phyloP scores from a whole-genome alignment of 2,888 invertebrate species.

The Philhelius pedissequus region DNA sequence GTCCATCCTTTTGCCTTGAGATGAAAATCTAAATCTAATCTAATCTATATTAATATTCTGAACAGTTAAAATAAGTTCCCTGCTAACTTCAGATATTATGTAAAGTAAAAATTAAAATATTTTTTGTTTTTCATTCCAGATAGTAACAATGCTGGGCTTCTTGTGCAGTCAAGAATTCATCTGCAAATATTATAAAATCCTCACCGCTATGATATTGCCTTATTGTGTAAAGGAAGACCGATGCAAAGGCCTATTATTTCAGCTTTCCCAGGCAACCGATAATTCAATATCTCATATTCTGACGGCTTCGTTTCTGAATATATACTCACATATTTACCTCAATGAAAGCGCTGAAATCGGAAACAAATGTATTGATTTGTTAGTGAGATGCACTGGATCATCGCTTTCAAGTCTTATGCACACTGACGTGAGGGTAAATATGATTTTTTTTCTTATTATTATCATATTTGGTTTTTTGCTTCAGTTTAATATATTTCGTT shows the following conservation, averaged over 20 bases:
- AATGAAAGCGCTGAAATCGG: slow-evolving; percentile 82
- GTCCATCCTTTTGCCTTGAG: too few relatives aligned
- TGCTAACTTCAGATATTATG: too few relatives aligned
- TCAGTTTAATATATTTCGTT: slow-evolving; percentile 70
- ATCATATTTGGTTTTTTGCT: not conserved
- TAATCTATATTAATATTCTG: too few relatives aligned
- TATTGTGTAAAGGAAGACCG: slow-evolving; percentile 80
- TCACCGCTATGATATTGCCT: slow-evolving; percentile 84
- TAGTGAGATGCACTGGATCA: slow-evolving; percentile 82
- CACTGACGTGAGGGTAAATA: slow-evolving; percentile 79
- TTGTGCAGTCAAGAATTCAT: slow-evolving; percentile 85
- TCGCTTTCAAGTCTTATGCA: slow-evolving; percentile 82
- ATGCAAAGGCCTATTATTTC: slow-evolving; percentile 81
- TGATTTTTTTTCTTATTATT: not conserved
- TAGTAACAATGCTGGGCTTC: slow-evolving; percentile 85
- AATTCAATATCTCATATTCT: slow-evolving; percentile 81
- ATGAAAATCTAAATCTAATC: too few relatives aligned
- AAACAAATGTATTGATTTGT: slow-evolving; percentile 82
- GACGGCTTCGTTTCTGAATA: slow-evolving; percentile 84
- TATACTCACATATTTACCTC: slow-evolving; percentile 86
- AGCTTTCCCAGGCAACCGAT: slow-evolving; percentile 74
- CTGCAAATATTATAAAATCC: slow-evolving; percentile 84
- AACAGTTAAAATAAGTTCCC: too few relatives aligned
- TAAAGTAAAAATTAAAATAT: too few relatives aligned
- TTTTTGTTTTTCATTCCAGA: slow-evolving; percentile 72